Conservation (phyloP, 30 jellyfish, hydroid and myxozoan species). For the Hydractinia symbiolongicarpus region DNA sequence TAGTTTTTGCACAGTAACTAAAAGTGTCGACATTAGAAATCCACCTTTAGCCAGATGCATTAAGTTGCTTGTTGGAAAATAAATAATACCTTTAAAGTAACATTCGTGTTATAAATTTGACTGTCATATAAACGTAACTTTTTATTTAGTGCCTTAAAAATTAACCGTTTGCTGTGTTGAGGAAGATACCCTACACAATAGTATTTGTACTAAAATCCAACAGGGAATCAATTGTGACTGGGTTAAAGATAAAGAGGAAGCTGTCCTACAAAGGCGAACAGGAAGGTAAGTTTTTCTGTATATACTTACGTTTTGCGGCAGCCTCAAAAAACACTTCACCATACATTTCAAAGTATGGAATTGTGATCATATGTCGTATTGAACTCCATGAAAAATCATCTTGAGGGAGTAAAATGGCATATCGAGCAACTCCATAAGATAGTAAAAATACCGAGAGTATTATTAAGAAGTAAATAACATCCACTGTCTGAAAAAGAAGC, state of each 20-base stretch:
- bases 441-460: slow-evolving; percentile 65
- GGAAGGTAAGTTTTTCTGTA: not conserved
- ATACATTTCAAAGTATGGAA: slow-evolving; percentile 71
- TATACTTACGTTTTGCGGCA: not conserved
- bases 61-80: too few relatives aligned
- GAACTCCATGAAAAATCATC: slow-evolving; percentile 35
- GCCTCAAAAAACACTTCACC: slow-evolving; percentile 62
- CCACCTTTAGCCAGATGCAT: too few relatives aligned
- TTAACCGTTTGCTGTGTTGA: too few relatives aligned
- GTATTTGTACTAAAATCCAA: not conserved
- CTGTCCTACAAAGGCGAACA: not conserved
- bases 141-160: too few relatives aligned
- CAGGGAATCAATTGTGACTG: not conserved
- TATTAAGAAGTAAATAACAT: slow-evolving; percentile 58
- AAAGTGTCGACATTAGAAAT: too few relatives aligned
- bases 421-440: slow-evolving; percentile 79
- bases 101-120: too few relatives aligned
- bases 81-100: too few relatives aligned
- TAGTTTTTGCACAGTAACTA: too few relatives aligned
- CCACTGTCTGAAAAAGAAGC: slow-evolving; percentile 45
- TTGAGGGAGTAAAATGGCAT: slow-evolving; percentile 49
- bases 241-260: not conserved
- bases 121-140: too few relatives aligned
- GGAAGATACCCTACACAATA: too few relatives aligned
- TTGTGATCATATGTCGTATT: slow-evolving; percentile 46